Conservation (phyloP, 1,140 invertebrate species). For the Dendrolimus punctatus region DNA sequence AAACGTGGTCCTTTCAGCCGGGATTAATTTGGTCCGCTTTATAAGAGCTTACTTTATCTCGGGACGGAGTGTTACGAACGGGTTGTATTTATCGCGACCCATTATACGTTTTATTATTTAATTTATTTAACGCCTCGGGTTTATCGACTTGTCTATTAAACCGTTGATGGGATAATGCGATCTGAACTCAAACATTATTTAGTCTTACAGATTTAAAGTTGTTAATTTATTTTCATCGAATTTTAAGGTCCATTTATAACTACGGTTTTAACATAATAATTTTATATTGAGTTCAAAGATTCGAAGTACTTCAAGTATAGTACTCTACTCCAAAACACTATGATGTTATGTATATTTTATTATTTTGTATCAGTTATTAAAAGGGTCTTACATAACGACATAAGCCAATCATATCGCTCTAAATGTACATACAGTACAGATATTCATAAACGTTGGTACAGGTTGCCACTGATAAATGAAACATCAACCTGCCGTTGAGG, state of each 20-base stretch:
- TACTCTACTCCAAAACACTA: no score
- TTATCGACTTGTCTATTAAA: constrained; percentile 68
- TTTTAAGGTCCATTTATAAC: background rate
- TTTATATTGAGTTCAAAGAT: no score
- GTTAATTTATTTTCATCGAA: constrained; percentile 29
- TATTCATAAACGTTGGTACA: no score
- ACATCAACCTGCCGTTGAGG: no score
- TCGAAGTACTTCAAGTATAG: no score
- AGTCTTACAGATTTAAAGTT: constrained; percentile 39
- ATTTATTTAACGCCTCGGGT: constrained; percentile 66
- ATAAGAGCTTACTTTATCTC: constrained; percentile 67
- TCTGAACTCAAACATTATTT: constrained; percentile 58
- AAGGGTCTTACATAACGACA: no score
- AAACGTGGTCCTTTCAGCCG: constrained; percentile 49
- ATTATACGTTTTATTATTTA: constrained; percentile 72
- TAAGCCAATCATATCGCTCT: no score
- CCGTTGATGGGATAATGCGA: constrained; percentile 56
- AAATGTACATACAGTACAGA: no score
- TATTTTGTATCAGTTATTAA: no score
- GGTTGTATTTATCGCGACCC: constrained; percentile 65
- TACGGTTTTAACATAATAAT: background rate
- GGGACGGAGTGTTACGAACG: constrained; percentile 47
- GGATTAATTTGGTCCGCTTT: constrained; percentile 68
- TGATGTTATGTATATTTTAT: no score
- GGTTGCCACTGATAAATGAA: no score